Base-by-base conservation (phyloP, 2,888 invertebrate genomes). In the Mesoligia furuncula region DNA sequence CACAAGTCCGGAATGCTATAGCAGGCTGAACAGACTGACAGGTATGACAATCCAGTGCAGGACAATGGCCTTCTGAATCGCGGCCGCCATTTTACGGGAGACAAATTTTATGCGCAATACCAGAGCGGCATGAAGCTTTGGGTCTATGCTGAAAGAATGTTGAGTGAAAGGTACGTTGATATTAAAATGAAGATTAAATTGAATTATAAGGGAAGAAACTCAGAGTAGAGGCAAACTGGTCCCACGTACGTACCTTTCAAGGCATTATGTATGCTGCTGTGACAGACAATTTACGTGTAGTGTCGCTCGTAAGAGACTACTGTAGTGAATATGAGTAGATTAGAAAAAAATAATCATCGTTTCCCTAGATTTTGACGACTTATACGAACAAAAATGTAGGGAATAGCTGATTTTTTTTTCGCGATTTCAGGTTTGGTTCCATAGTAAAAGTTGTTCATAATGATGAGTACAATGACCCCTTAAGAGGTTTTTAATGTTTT, bases 21-120 rank as follows among this genome's bases (percentile, higher is more conserved):
- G 62, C 71, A 68, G 73, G 31, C 62, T 13, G 36, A 72, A 69
- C 62, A 74, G 67, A 77, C 70, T 76, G 86, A 81, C 86, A 81
- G 78, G 75, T 78, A 75, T 86, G 74, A 86, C 80, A 80, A 88
- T 88, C 79, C 81, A 80, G 68, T 74, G 71, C 79, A 75, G 72
- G 72, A 82, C 79, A 88, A 84, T 75, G 48, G 27, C 45, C 42
- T 51, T 78, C 36, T 67, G 70, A 80, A 80, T 74, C 24, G 65
- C 45, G 68, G 39, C 68, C 64, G 84, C 74, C 79, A 84, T 88
- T 88, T 82, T 79, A 64, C 7, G 62, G 13, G 36, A 59, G 59
- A 54, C 77, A 64, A 75, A 65, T 82, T 78, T 75, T 75, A 59
- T 85, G 73, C 72, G 64, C 72, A 15, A 66, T 70, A 85, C 81